Percentiles rank a stretch among this genome's conserved stretches.
These are phyloP conservation scores for Cavia porcellus DNA, from an alignment of 2,113 vertebrate species.

Conservation along the genomic window DNA sequence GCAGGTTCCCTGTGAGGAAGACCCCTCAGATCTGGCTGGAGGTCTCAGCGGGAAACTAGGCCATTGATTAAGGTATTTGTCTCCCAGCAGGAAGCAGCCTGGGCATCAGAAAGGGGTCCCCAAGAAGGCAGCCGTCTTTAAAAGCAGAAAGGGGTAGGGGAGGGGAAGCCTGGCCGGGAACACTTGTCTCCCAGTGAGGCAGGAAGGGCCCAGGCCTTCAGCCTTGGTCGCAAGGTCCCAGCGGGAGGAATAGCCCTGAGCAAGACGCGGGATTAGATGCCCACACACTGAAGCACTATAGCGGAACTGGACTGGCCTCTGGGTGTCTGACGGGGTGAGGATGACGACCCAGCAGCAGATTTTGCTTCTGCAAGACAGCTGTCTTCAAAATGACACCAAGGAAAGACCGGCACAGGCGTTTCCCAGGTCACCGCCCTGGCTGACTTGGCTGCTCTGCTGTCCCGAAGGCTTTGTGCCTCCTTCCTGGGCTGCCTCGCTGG, in stretches of 20 bases:
- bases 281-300: not conserved
- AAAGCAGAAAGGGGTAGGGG: not conserved
- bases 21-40: constrained; percentile 78
- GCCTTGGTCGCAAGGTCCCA: not conserved
- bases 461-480: not conserved
- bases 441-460: not conserved
- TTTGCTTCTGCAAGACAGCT: not conserved
- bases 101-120: not conserved
- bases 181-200: constrained; percentile 34
- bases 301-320: not conserved
- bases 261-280: not conserved
- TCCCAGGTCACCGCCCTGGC: not conserved
- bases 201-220: not conserved
- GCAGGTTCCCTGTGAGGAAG: constrained; percentile 72
- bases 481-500: not conserved
- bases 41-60: constrained; percentile 71
- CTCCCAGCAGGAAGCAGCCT: constrained; percentile 79
- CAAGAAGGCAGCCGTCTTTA: not conserved
- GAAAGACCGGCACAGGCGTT: not conserved
- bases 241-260: not conserved
- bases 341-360: rapidly evolving
- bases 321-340: not conserved
- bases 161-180: constrained; percentile 25
- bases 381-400: not conserved
- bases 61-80: constrained; percentile 80